These are phyloP conservation scores for Platorchestia sp. DNA, from an alignment of 1,140 invertebrate species.

Conservation along the genomic window DNA sequence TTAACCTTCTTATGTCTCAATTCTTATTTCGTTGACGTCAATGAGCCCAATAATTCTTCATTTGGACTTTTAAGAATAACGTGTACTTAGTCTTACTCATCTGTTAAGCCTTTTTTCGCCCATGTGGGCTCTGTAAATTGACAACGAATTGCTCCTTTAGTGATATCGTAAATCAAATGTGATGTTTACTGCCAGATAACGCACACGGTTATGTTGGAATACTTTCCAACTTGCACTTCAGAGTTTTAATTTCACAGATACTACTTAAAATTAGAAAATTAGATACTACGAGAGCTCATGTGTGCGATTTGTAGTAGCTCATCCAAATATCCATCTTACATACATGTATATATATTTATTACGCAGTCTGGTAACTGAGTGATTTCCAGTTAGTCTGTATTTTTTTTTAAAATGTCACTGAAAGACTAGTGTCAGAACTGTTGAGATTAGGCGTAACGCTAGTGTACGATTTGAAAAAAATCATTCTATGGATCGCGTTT, in stretches of 20 bases:
- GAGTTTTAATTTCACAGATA: not conserved
- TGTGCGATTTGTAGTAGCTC: not conserved
- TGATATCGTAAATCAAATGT: not conserved
- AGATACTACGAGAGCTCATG: not conserved
- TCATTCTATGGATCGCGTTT: too few relatives aligned
- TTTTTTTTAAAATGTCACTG: too few relatives aligned
- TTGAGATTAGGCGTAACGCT: too few relatives aligned
- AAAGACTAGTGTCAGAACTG: too few relatives aligned
- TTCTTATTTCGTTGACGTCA: not conserved
- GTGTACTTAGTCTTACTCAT: not conserved
- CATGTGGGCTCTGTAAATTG: not conserved
- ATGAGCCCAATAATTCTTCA: not conserved
- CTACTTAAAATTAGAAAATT: not conserved
- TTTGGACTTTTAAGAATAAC: not conserved
- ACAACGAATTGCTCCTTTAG: not conserved
- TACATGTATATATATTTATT: too few relatives aligned
- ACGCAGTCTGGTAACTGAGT: too few relatives aligned
- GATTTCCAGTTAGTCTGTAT: too few relatives aligned
- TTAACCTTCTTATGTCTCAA: not conserved
- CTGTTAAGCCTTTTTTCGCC: not conserved
- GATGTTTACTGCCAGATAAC: not conserved
- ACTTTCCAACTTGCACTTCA: not conserved
- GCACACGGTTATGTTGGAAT: not conserved
- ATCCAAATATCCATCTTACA: too few relatives aligned
- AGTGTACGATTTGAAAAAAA: too few relatives aligned